A percentile compares a stretch with the other conserved stretches of the same genome.
Conservation (phyloP, 2,113 vertebrate species). For the Labrus mixtus region DNA sequence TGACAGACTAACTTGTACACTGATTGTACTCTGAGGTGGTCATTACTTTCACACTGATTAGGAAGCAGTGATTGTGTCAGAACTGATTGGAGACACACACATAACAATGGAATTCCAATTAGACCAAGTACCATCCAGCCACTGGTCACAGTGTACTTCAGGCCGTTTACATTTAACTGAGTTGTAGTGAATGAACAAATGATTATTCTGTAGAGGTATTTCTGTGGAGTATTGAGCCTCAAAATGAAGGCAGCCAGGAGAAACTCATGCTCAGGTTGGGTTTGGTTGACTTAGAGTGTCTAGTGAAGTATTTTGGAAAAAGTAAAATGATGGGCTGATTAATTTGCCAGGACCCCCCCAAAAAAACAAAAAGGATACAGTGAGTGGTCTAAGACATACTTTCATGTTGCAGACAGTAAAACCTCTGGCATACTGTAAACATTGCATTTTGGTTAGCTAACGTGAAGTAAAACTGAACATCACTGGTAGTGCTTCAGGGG, state of each 20-base stretch:
- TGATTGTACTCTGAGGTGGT: slow-evolving; percentile 72
- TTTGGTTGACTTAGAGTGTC: no score
- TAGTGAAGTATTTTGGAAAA: no score
- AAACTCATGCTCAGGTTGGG: not conserved
- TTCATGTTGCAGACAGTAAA: no score
- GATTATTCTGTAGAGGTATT: slow-evolving; percentile 40
- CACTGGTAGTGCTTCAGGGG: no score
- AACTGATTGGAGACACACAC: slow-evolving; percentile 62
- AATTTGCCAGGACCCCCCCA: no score
- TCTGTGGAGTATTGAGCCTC: slow-evolving; percentile 4
- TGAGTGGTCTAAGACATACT: no score
- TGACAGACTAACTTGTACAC: slow-evolving; percentile 57
- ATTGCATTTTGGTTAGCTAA: no score
- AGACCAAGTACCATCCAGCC: slow-evolving; percentile 45
- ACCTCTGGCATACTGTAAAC: no score
- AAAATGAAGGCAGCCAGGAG: not conserved
- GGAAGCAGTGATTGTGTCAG: slow-evolving; percentile 63
- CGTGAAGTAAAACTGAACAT: no score
- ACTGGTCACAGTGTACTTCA: slow-evolving; percentile 52
- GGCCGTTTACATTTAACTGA: slow-evolving; percentile 55
- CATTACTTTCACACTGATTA: slow-evolving; percentile 78
- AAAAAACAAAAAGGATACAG: no score
- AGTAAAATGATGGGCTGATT: no score
- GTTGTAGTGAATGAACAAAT: slow-evolving; percentile 49
- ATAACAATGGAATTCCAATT: slow-evolving; percentile 59